Percentiles rank a stretch among this genome's conserved stretches.
These are phyloP conservation scores for Hapalemur alaotrensis DNA, from an alignment of 2,797 vertebrate species.

Conservation along the genomic window DNA sequence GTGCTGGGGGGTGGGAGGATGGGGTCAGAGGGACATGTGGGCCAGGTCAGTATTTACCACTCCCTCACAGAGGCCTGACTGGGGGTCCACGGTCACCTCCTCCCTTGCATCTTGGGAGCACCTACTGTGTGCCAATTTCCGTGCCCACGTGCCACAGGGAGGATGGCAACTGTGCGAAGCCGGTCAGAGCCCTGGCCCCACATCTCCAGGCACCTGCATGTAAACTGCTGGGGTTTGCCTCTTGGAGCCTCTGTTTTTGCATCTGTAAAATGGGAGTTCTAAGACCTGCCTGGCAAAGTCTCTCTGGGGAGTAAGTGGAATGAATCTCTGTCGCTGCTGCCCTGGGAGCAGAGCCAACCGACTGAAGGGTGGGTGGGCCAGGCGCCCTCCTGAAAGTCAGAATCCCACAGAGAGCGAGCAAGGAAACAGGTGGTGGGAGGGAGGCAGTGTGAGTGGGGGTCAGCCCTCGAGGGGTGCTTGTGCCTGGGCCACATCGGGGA, in stretches of 20 bases:
- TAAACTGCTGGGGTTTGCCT: neutral
- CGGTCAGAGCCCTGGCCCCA: neutral
- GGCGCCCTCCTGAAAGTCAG: neutral
- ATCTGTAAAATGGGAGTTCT: neutral
- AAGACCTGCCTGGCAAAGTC: neutral
- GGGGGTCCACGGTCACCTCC: neutral
- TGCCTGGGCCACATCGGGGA: fast-evolving
- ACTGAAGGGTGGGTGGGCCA: fast-evolving
- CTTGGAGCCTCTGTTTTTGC: neutral
- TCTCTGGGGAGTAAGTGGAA: neutral
- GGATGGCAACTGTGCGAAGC: neutral
- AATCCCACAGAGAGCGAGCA: no score
- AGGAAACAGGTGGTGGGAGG: neutral
- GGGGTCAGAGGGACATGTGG: neutral
- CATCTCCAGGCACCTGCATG: fast-evolving
- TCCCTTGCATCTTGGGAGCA: neutral
- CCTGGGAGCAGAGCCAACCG: neutral
- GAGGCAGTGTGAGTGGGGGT: neutral
- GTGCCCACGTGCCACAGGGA: neutral
- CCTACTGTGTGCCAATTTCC: no score
- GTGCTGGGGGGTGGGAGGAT: neutral
- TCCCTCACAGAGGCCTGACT: neutral
- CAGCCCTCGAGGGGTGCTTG: neutral
- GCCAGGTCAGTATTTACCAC: neutral
- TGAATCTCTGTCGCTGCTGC: neutral